A percentile compares a stretch with the other conserved stretches of the same genome.
phyloP scores from a whole-genome alignment of 1,140 invertebrate genomes.

The Drosophila subobscura region DNA sequence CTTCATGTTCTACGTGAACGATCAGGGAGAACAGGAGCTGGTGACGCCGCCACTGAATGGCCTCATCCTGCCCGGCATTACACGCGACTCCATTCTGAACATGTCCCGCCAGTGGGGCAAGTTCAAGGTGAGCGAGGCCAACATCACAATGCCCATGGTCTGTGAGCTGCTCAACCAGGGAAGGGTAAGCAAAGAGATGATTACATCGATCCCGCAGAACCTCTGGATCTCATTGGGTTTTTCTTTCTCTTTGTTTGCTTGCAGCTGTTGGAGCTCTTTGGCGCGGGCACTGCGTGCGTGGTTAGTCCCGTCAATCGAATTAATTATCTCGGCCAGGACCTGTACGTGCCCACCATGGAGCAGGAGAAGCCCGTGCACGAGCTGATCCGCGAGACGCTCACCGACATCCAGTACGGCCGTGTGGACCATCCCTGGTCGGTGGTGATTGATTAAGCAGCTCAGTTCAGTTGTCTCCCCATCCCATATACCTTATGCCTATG shows the following conservation, averaged over 20 bases:
- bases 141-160: conserved; percentile 94
- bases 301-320: conserved; percentile 95
- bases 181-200: conserved; percentile 87
- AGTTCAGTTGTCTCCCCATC: no score
- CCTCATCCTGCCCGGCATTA: conserved; percentile 97
- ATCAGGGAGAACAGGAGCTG: conserved; percentile 96
- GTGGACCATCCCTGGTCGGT: conserved; percentile 91
- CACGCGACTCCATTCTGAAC: conserved; percentile 93
- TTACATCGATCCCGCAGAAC: fast-evolving
- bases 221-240: not conserved
- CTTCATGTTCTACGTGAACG: conserved; percentile 94
- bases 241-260: not conserved
- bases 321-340: conserved; percentile 87
- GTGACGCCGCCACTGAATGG: conserved; percentile 96
- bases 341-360: conserved; percentile 90
- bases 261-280: conserved; percentile 96
- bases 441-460: conserved; percentile 68
- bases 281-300: conserved; percentile 96
- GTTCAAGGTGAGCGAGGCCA: conserved; percentile 92
- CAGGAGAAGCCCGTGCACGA: conserved; percentile 88
- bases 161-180: conserved; percentile 90
- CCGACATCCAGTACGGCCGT: conserved; percentile 94
- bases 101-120: conserved; percentile 93
- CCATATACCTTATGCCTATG: not conserved
- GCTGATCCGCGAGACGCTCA: conserved; percentile 89